Conservation (phyloP, 2,797 vertebrate species). For the Gallinago nigripennis region DNA sequence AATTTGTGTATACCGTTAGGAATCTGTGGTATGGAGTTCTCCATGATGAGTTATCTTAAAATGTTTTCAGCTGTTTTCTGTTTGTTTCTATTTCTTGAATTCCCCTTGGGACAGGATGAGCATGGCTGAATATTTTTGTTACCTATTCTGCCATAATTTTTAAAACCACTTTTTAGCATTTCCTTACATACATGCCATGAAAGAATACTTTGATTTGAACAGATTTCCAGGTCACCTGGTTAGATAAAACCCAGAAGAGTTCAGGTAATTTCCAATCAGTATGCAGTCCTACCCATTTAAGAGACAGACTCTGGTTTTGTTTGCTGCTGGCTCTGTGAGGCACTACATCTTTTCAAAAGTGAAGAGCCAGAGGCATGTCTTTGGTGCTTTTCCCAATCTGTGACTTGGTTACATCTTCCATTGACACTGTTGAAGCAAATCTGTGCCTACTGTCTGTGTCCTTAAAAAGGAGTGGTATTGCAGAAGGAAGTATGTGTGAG, state of each 20-base stretch:
- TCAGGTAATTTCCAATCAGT: not conserved
- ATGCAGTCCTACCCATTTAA: not conserved
- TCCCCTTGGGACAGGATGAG: not conserved
- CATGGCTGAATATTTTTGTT: not conserved
- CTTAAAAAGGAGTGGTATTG: not conserved
- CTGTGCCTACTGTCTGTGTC: not conserved
- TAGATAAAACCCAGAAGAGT: not conserved
- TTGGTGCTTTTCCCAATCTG: not conserved
- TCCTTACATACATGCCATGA: not conserved
- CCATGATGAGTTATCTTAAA: not conserved
- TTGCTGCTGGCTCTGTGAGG: not conserved
- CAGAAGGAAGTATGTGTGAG: not conserved
- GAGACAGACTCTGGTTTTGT: not conserved
- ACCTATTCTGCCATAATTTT: not conserved
- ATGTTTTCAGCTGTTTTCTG: not conserved
- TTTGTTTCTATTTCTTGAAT: not conserved
- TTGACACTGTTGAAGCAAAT: not conserved
- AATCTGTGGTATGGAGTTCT: not conserved
- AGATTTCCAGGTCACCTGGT: not conserved
- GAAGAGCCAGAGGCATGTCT: not conserved
- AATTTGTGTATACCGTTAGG: not conserved
- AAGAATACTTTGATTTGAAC: not conserved
- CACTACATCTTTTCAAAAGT: not conserved
- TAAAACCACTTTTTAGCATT: not conserved
- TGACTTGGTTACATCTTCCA: not conserved